Percentiles rank a stretch among this genome's conserved stretches.
Conservation (phyloP, 2,797 vertebrate species). For the Trachurus trachurus region DNA sequence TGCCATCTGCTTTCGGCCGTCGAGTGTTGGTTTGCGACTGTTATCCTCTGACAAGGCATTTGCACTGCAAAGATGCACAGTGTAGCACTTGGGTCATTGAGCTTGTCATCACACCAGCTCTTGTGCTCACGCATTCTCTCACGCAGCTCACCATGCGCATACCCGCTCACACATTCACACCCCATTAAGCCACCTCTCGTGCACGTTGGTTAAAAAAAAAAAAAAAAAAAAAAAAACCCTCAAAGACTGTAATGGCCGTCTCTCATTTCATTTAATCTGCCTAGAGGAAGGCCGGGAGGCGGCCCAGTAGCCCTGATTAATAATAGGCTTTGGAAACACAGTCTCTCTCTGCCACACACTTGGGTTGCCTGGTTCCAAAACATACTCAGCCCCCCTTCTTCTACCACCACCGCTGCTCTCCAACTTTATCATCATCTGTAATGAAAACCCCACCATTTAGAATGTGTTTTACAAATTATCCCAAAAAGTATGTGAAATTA, state of each 20-base stretch:
- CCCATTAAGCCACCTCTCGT: slow-evolving; percentile 68
- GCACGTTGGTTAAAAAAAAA: slow-evolving; percentile 40
- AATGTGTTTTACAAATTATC: slow-evolving; percentile 78
- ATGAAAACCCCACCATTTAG: slow-evolving; percentile 72
- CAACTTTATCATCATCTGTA: slow-evolving; percentile 73
- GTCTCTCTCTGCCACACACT: slow-evolving; percentile 71
- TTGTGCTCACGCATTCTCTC: slow-evolving; percentile 28
- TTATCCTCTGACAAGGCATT: slow-evolving; percentile 41
- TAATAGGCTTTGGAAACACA: slow-evolving; percentile 82
- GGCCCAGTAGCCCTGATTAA: slow-evolving; percentile 84
- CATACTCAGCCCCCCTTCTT: slow-evolving; percentile 28
- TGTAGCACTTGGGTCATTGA: slow-evolving; percentile 45
- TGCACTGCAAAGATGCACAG: slow-evolving; percentile 44
- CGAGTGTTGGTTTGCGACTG: slow-evolving; percentile 28
- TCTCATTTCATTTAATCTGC: slow-evolving; percentile 87
- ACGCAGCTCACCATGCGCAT: slow-evolving; percentile 21
- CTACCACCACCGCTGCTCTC: slow-evolving; percentile 54
- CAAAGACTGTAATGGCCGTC: slow-evolving; percentile 82
- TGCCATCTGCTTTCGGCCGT: slow-evolving; percentile 51
- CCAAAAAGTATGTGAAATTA: slow-evolving; percentile 49
- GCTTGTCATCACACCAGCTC: slow-evolving; percentile 55
- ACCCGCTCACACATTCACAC: slow-evolving; percentile 66
- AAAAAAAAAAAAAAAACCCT: slow-evolving; percentile 62
- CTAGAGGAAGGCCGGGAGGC: slow-evolving; percentile 82
- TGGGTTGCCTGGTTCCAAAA: slow-evolving; percentile 67